These are phyloP conservation scores for Teleiodes luculella DNA, from an alignment of 2,888 invertebrate species.

Conservation along the genomic window DNA sequence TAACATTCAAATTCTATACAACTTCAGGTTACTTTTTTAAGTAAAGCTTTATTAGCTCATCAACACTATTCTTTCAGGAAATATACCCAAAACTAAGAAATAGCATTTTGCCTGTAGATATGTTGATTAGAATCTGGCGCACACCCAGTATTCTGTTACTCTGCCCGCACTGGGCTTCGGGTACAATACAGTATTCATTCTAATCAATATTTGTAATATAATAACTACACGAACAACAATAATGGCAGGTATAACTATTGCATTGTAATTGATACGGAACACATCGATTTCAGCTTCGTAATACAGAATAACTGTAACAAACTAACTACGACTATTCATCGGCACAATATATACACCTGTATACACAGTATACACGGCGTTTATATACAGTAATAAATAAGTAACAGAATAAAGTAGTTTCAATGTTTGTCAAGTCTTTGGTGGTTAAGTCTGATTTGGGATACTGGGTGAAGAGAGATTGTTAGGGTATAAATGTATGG, in stretches of 20 bases:
- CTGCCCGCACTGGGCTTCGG: constrained; percentile 36
- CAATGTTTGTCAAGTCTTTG: constrained; percentile 47
- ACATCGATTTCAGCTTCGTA: constrained; percentile 47
- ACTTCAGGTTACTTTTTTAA: too few relatives aligned
- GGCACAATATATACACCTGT: constrained; percentile 9
- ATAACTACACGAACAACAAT: constrained; percentile 49
- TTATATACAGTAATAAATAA: constrained; percentile 20
- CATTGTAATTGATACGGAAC: constrained; percentile 63
- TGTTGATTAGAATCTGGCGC: not conserved
- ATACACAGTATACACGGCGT: constrained; percentile 9
- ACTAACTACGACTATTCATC: constrained; percentile 19
- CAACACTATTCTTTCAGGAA: too few relatives aligned
- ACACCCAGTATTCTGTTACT: too few relatives aligned
- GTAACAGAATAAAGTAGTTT: constrained; percentile 23
- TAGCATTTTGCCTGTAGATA: too few relatives aligned
- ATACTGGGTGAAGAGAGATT: not conserved
- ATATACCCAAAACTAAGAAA: too few relatives aligned
- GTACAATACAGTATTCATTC: constrained; percentile 25
- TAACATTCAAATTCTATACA: not conserved
- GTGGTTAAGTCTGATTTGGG: constrained; percentile 41
- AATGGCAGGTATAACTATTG: constrained; percentile 62
- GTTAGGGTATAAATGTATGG: not conserved
- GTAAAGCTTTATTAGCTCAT: too few relatives aligned
- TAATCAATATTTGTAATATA: constrained; percentile 31
- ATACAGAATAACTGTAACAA: constrained; percentile 16